Conservation (phyloP, 2,888 invertebrate genomes). For the Rotaria magnacalcarata region DNA sequence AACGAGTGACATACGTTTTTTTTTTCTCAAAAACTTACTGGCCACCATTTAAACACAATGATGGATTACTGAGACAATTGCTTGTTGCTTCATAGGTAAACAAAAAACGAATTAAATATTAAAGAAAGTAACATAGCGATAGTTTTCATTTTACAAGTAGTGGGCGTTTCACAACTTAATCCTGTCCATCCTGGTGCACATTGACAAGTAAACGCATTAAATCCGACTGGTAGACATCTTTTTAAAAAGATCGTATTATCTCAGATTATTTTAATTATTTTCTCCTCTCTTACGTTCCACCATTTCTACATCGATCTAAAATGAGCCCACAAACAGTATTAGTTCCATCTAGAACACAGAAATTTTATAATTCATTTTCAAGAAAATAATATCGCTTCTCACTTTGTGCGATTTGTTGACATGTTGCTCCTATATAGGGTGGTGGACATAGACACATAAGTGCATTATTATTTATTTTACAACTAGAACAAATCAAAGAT, state of each 20-base stretch:
- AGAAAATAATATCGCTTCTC: too few species aligned
- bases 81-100: too few species aligned
- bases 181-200: background rate
- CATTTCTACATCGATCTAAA: background rate
- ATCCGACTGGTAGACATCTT: background rate
- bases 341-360: too few species aligned
- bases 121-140: background rate
- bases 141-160: background rate
- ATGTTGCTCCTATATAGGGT: too few species aligned
- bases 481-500: too few species aligned
- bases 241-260: background rate
- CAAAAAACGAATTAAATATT: background rate
- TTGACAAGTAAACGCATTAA: background rate
- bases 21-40: background rate
- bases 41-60: conserved; percentile 3
- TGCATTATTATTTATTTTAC: too few species aligned
- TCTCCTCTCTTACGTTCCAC: background rate
- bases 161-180: background rate
- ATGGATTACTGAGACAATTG: background rate
- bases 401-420: too few species aligned
- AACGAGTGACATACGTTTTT: background rate
- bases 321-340: too few species aligned
- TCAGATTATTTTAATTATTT: background rate
- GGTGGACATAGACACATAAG: too few species aligned
- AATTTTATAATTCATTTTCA: too few species aligned